Percentiles rank a stretch among this genome's conserved stretches.
phyloP scores from a whole-genome alignment of 2,888 invertebrate species.

The Phymatocera aterrima region DNA sequence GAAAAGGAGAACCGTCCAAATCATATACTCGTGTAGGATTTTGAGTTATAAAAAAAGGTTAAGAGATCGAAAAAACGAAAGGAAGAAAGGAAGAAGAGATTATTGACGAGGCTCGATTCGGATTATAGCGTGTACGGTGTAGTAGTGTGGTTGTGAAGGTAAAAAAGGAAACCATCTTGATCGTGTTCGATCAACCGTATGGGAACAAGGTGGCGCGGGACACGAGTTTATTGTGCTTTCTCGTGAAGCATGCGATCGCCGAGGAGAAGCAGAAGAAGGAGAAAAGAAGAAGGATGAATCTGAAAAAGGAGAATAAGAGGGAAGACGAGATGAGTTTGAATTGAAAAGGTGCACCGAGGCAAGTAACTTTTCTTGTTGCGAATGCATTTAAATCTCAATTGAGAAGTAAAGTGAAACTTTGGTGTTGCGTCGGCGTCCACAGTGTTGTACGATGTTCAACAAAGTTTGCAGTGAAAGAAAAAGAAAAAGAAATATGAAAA shows the following conservation, averaged over 20 bases:
- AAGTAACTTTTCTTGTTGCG: slow-evolving; percentile 49
- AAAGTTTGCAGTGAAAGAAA: not conserved
- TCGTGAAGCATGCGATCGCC: slow-evolving; percentile 50
- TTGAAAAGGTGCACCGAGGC: slow-evolving; percentile 60
- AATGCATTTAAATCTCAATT: slow-evolving; percentile 34
- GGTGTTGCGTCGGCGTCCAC: slow-evolving; percentile 5
- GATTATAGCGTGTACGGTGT: too few species aligned
- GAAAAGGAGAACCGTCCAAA: too few species aligned
- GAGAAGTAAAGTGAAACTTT: not conserved
- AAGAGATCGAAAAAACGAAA: not conserved
- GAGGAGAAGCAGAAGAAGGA: too few species aligned
- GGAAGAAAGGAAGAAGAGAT: not conserved
- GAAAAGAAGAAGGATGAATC: not conserved
- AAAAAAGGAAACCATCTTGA: slow-evolving; percentile 58
- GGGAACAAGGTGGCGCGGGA: slow-evolving; percentile 48
- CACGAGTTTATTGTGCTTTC: slow-evolving; percentile 59
- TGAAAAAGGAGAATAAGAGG: slow-evolving; percentile 32
- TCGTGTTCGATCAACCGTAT: slow-evolving; percentile 63
- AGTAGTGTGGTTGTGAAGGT: too few species aligned
- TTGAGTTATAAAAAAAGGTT: not conserved
- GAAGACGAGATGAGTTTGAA: slow-evolving; percentile 48
- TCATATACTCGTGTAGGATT: not conserved
- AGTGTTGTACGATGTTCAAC: not conserved
- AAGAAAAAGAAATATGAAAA: not conserved
- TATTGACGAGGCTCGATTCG: slow-evolving; percentile 17